A percentile compares a stretch with the other conserved stretches of the same genome.
Conservation (phyloP, 2,797 vertebrate species). For the Chloroceryle inda region DNA sequence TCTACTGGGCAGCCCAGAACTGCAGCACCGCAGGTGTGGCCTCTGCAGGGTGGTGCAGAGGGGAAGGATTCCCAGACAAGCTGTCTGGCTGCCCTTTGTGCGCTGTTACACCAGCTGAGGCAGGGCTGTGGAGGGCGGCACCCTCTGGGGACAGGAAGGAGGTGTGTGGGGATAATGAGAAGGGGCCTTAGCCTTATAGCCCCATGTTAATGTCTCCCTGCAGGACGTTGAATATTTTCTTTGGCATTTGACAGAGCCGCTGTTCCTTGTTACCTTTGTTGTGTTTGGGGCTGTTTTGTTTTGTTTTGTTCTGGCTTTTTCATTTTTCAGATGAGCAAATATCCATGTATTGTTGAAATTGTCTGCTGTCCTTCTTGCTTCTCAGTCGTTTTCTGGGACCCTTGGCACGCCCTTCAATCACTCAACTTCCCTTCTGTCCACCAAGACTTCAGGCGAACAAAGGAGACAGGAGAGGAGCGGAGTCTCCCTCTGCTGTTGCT, state of each 20-base stretch:
- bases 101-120: fast-evolving
- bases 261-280: background rate
- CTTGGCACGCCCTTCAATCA: background rate
- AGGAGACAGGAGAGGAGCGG: background rate
- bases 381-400: background rate
- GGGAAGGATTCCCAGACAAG: background rate
- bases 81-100: background rate
- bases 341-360: fast-evolving
- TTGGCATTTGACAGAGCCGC: background rate
- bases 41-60: background rate
- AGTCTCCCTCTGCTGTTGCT: background rate
- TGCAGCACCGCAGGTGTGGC: background rate
- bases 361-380: background rate
- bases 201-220: background rate
- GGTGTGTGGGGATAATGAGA: background rate
- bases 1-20: background rate
- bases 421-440: background rate
- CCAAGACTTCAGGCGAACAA: background rate
- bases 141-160: background rate
- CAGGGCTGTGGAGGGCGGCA: background rate
- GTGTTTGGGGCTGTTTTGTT: background rate
- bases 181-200: background rate
- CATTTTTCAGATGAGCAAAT: background rate
- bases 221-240: background rate
- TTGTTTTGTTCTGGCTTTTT: background rate